Evolutionary conservation across 1,140 invertebrate species (phyloP).

Genomic region (Drosophila sechellia): DNA sequence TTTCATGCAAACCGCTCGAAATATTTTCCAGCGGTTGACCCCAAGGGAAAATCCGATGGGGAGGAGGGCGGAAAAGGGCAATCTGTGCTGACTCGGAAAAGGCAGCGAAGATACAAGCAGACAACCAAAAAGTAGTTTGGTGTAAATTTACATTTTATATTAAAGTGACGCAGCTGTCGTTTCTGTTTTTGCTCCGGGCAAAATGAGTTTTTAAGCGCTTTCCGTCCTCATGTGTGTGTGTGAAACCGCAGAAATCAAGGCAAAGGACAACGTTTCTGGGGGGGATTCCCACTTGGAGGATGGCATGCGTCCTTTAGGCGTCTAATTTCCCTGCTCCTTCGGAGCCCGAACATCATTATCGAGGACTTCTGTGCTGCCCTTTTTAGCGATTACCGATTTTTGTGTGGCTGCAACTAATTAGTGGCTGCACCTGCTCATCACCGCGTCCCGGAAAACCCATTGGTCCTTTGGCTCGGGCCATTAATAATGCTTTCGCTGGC

Average conservation of each 20-base stretch:
- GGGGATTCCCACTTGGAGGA: not conserved
- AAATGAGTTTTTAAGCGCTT: conserved; percentile 75
- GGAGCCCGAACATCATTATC: not conserved
- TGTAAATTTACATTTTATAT: conserved; percentile 79
- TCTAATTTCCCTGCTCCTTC: conserved; percentile 33
- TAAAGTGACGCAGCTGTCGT: conserved; percentile 57
- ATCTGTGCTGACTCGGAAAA: conserved; percentile 26
- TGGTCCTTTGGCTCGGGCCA: conserved; percentile 12
- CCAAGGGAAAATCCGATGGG: conserved; percentile 1
- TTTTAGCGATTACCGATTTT: conserved; percentile 13
- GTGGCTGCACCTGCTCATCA: conserved; percentile 43
- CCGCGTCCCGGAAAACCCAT: conserved; percentile 1
- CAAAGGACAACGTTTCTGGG: conserved; percentile 58
- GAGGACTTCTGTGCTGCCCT: not conserved
- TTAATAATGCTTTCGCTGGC: conserved; percentile 32
- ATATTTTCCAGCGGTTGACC: conserved; percentile 54
- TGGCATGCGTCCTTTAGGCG: not conserved
- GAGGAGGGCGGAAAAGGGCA: not conserved
- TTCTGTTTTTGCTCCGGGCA: conserved; percentile 34
- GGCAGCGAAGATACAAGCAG: conserved; percentile 1
- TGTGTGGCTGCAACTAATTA: conserved; percentile 51
- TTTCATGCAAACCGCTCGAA: conserved; percentile 41
- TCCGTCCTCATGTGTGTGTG: conserved; percentile 7
- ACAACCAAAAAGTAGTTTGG: conserved; percentile 60
- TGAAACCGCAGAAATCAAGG: conserved; percentile 69